A percentile compares a stretch with the other conserved stretches of the same genome.
These are phyloP conservation scores for Phalloptychus januarius DNA, from an alignment of 2,797 vertebrate species.

Conservation along the genomic window DNA sequence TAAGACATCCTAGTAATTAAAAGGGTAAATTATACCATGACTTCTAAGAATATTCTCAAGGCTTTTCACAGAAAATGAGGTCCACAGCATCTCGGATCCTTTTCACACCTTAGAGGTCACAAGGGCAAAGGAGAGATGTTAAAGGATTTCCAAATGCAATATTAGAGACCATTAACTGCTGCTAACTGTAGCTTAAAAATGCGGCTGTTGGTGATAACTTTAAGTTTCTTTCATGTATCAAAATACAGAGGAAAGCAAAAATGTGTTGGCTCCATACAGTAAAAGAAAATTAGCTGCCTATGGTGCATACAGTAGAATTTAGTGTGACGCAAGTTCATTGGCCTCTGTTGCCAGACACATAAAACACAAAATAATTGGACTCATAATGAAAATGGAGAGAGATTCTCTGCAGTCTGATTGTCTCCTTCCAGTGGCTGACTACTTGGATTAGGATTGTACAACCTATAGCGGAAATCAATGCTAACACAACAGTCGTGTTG, in stretches of 20 bases:
- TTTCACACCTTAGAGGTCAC: background rate
- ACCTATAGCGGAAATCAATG: constrained; percentile 49
- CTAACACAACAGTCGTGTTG: constrained; percentile 46
- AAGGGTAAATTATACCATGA: background rate
- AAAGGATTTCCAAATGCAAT: background rate
- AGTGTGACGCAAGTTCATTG: background rate
- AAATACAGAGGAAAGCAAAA: background rate
- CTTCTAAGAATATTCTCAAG: background rate
- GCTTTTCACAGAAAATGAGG: background rate
- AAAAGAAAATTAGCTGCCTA: constrained; percentile 7
- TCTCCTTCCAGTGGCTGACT: constrained; percentile 49
- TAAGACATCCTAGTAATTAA: background rate
- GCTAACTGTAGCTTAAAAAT: background rate
- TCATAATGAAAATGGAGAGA: constrained; percentile 54
- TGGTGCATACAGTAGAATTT: constrained; percentile 12
- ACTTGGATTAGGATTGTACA: constrained; percentile 39
- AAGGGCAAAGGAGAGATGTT: background rate
- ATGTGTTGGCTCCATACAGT: too few species aligned
- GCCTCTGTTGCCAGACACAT: constrained; percentile 28
- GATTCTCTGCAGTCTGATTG: constrained; percentile 36
- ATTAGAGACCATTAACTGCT: background rate
- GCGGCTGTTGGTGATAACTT: background rate
- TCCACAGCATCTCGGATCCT: background rate
- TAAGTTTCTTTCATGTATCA: background rate
- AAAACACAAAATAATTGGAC: constrained; percentile 28